Conservation (phyloP, 2,888 invertebrate species). For the Dioctria rufipes region DNA sequence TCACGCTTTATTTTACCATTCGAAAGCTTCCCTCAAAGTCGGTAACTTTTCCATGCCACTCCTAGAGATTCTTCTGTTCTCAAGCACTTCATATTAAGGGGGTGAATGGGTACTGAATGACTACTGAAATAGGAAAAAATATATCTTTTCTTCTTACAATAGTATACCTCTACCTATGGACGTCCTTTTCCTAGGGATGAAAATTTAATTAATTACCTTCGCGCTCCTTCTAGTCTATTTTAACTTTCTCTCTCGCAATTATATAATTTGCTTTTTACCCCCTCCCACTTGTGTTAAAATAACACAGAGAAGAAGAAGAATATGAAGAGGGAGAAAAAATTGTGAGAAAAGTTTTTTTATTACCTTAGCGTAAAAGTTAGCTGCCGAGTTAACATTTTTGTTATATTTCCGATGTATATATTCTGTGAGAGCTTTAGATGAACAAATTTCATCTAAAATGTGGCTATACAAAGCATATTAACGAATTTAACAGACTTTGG, state of each 20-base stretch:
- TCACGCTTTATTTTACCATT: constrained; percentile 51
- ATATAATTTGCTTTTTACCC: constrained; percentile 28
- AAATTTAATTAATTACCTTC: constrained; percentile 45
- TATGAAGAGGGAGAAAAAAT: neutral
- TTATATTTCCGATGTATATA: too few species aligned
- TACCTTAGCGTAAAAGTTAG: neutral
- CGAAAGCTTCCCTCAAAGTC: constrained; percentile 37
- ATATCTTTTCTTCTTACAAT: constrained; percentile 10
- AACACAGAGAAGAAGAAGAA: neutral
- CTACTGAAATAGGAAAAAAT: constrained; percentile 26
- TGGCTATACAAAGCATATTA: neutral
- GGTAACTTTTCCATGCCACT: constrained; percentile 34
- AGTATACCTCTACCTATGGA: neutral
- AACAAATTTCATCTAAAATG: neutral
- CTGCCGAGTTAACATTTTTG: neutral
- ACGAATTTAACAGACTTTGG: neutral
- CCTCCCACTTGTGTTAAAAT: neutral
- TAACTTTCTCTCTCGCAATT: constrained; percentile 30
- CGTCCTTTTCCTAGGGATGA: constrained; percentile 20
- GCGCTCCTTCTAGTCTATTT: constrained; percentile 27
- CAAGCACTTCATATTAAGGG: constrained; percentile 15
- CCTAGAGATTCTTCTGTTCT: neutral
- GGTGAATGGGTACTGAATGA: constrained; percentile 5
- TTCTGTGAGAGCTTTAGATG: neutral
- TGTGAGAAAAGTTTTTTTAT: neutral